Evolutionary conservation across 2,797 vertebrate genomes (phyloP).

Genomic region (Chelmon rostratus): DNA sequence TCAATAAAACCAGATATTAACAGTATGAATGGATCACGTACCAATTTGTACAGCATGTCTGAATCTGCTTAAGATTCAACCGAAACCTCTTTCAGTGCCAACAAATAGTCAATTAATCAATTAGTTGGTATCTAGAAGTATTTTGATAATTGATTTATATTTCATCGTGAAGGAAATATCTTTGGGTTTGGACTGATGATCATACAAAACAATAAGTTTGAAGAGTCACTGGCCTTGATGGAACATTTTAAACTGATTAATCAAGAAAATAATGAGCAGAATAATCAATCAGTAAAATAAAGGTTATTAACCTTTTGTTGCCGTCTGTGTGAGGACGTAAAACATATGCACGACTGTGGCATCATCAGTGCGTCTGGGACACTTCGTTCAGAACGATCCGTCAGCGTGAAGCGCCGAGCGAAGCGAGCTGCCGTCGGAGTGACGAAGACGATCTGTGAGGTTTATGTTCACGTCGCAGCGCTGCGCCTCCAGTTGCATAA

Average conservation of each 20-base stretch:
- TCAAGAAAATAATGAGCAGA: not conserved
- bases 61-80: not conserved
- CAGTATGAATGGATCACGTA: not conserved
- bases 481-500: conserved; percentile 56
- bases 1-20: not conserved
- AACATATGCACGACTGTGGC: not conserved
- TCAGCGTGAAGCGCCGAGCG: not conserved
- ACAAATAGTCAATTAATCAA: no score
- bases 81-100: not conserved
- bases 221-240: no score
- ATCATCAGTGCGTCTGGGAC: not conserved
- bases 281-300: no score
- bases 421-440: not conserved
- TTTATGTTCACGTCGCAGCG: conserved; percentile 19
- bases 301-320: no score
- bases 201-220: not conserved
- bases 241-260: not conserved
- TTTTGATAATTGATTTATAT: no score
- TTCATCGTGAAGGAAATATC: no score
- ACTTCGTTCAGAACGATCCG: not conserved
- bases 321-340: not conserved
- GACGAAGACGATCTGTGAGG: not conserved
- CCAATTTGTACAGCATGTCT: not conserved
- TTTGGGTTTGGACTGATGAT: not conserved
- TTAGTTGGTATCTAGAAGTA: no score